Evolutionary conservation across 1,140 invertebrate species (phyloP), one percentile per base, ranked within the genome.

Genomic region (Sinonovacula constricta): DNA sequence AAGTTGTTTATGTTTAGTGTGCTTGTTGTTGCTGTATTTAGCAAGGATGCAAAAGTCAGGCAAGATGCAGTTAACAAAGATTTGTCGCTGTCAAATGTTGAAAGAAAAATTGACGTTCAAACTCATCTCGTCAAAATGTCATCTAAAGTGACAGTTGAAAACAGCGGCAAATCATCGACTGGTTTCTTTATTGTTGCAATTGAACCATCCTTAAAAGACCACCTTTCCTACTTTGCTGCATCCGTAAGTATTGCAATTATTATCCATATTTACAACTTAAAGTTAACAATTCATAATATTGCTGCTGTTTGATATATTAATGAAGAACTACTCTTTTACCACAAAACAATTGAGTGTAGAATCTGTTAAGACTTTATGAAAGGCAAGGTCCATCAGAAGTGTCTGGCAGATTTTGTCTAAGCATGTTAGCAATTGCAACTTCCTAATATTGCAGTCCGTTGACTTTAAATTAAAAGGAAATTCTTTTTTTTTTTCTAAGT

Each of bases 71-170:
- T 90, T 59, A 87, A 87, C 66, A 78, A 56, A 3, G 86, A 86
- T 81, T 65, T 90, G 18, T 93, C 94, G 34, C 93, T 96, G 77
- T 95, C 94, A 87, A 96, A 96, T 93, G 95, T 96, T 15, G 96
- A 97, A 60, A 93, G 96, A 87, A 93, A 93, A 34, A 94, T 99
- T 70, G 97, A 99, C 92, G 91, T 98, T 63, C 93, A 95, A 2
- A 94, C 95, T 15, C 97, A 98, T 91, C 91, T 98, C 39, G 95
- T 96, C 0, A 97, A 97, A 92, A 94, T 97, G 30, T 93, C 92
- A 15, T 92, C 94, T 3, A 95, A 95, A 90, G 92, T 98, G 79
- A 95, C 94, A 66, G 88, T 97, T 70, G 95, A 97, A 92, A 97
- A 98, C 90, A 93, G 92, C 79, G 94, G 95, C 59, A 94, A 95